phyloP scores from a whole-genome alignment of 2,888 invertebrate genomes.

The Cryptocephalus primarius region DNA sequence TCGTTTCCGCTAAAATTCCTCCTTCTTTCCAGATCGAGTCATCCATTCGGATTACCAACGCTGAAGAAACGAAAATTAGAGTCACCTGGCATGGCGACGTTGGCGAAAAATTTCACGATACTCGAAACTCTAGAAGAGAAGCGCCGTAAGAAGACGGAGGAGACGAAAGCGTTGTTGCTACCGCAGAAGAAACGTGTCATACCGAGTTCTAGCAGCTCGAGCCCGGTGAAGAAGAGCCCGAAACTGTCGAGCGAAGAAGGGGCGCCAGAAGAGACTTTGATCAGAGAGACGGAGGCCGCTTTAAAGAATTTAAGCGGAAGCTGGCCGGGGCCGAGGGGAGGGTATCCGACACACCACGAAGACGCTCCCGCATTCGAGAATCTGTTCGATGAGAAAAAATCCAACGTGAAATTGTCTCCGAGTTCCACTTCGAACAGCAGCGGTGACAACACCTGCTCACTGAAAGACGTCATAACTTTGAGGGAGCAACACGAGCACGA shows the following conservation, averaged over 20 bases:
- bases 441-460: slow-evolving; percentile 51
- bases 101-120: slow-evolving; percentile 25
- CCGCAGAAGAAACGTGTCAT: slow-evolving; percentile 51
- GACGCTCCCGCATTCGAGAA: slow-evolving; percentile 75
- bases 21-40: slow-evolving; percentile 32
- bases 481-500: slow-evolving; percentile 32
- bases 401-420: slow-evolving; percentile 50
- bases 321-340: slow-evolving; percentile 63
- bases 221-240: slow-evolving; percentile 36
- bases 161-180: slow-evolving; percentile 36
- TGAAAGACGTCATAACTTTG: slow-evolving; percentile 53
- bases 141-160: slow-evolving; percentile 39
- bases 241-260: slow-evolving; percentile 35
- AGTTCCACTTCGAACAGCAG: slow-evolving; percentile 49
- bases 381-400: slow-evolving; percentile 72
- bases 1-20: neutral
- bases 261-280: slow-evolving; percentile 67
- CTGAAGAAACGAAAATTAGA: slow-evolving; percentile 63
- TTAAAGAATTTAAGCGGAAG: slow-evolving; percentile 77
- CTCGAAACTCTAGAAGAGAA: slow-evolving; percentile 32
- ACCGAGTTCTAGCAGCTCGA: slow-evolving; percentile 24
- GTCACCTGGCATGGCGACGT: slow-evolving; percentile 28
- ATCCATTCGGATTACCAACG: slow-evolving; percentile 29
- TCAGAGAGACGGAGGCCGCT: slow-evolving; percentile 81
- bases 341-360: slow-evolving; percentile 57